A percentile compares a stretch with the other conserved stretches of the same genome.
phyloP scores from a whole-genome alignment of 2,113 vertebrate species.

The Speoplatyrhinus poulsoni region DNA sequence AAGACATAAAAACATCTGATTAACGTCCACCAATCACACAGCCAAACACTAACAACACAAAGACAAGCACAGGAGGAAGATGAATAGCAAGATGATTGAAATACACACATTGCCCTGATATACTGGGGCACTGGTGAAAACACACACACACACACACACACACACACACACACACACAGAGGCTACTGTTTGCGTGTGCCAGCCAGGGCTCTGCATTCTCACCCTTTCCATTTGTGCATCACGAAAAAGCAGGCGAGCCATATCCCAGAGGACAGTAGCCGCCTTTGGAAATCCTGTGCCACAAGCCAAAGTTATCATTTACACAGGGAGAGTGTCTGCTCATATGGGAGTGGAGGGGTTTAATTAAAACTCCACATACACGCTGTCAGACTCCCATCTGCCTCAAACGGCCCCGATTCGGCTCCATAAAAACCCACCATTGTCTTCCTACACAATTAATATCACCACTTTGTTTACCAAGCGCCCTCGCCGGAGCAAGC shows the following conservation, averaged over 20 bases:
- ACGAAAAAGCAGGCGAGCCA: constrained; percentile 15
- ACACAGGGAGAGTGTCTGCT: constrained; percentile 40
- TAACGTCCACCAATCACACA: too few species aligned
- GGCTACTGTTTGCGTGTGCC: constrained; percentile 4
- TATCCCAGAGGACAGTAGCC: constrained; percentile 32
- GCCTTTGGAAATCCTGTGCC: constrained; percentile 22
- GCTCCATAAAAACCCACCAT: constrained; percentile 45
- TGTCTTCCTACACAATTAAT: constrained; percentile 53
- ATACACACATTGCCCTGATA: too few species aligned
- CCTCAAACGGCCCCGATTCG: constrained; percentile 44
- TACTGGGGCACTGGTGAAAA: too few species aligned
- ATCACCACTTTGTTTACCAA: constrained; percentile 57
- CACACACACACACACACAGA: too few species aligned
- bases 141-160: too few species aligned
- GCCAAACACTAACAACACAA: too few species aligned
- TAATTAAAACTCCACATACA: constrained; percentile 71
- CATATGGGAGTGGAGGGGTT: constrained; percentile 55
- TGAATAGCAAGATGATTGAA: too few species aligned
- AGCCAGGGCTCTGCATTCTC: constrained; percentile 6
- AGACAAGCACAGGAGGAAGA: too few species aligned
- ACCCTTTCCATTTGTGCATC: constrained; percentile 22
- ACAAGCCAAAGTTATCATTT: constrained; percentile 47
- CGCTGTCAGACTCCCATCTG: constrained; percentile 48
- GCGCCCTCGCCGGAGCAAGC: constrained; percentile 22
- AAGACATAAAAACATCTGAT: too few species aligned